These are phyloP conservation scores for Spea hammondii DNA, from an alignment of 2,797 vertebrate genomes.

Conservation along the genomic window DNA sequence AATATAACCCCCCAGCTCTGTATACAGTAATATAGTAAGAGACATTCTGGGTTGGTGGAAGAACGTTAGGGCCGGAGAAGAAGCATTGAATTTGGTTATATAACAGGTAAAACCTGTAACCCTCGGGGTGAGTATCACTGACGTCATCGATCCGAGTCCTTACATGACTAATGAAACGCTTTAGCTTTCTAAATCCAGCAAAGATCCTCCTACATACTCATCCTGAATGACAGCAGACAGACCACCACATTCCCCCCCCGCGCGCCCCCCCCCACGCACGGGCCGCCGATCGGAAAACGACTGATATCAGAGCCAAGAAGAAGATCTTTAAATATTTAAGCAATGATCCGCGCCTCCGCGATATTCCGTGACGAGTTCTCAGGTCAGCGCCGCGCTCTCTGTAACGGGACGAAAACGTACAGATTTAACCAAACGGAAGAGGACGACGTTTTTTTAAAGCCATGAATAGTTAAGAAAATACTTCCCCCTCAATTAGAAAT, in stretches of 20 bases:
- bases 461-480: too few relatives aligned
- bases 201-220: constrained; percentile 23
- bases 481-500: too few relatives aligned
- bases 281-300: constrained; percentile 13
- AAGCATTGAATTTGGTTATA: not conserved
- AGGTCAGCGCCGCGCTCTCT: too few relatives aligned
- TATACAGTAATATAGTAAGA: too few relatives aligned
- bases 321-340: constrained; percentile 5
- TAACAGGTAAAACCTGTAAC: not conserved
- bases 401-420: too few relatives aligned
- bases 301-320: constrained; percentile 33
- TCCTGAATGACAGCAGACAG: constrained; percentile 16
- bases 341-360: too few relatives aligned
- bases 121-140: not conserved
- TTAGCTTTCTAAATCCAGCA: constrained; percentile 35
- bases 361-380: too few relatives aligned
- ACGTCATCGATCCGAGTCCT: constrained; percentile 6
- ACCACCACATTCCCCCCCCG: constrained; percentile 8
- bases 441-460: too few relatives aligned
- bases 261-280: constrained; percentile 11
- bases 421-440: too few relatives aligned
- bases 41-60: too few relatives aligned
- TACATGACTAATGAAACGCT: constrained; percentile 28
- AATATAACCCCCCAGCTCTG: too few relatives aligned
- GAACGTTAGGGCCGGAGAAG: constrained; percentile 1